A percentile compares a stretch with the other conserved stretches of the same genome.
phyloP scores from a whole-genome alignment of 2,797 vertebrate species.

The Hafferia zeledoni region DNA sequence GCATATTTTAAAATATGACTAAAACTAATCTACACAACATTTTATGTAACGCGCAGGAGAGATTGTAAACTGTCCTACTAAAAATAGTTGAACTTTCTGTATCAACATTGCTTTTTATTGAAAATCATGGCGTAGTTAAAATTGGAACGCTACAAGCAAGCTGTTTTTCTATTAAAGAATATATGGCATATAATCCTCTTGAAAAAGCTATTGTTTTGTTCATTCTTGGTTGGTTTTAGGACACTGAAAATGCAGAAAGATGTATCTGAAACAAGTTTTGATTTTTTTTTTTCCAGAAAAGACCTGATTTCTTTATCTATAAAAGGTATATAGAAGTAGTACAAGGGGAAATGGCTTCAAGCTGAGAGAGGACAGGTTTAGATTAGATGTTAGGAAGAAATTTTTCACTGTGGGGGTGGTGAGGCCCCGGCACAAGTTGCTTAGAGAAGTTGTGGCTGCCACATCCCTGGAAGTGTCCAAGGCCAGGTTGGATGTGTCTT shows the following conservation, averaged over 20 bases:
- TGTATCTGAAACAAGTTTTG: background rate
- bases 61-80: background rate
- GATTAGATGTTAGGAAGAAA: background rate
- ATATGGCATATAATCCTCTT: background rate
- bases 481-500: fast-evolving
- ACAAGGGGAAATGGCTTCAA: background rate
- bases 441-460: background rate
- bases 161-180: background rate
- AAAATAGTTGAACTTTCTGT: conserved; percentile 13
- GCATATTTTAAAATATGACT: background rate
- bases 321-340: background rate
- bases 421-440: background rate
- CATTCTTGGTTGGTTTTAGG: background rate
- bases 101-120: background rate
- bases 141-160: background rate
- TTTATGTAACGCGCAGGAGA: background rate
- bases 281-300: background rate
- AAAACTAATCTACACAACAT: background rate
- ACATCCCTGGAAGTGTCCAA: background rate
- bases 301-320: background rate
- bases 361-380: background rate
- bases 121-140: background rate
- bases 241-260: background rate
- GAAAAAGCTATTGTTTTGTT: background rate
- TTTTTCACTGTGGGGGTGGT: fast-evolving